Evolutionary conservation across 1,140 invertebrate genomes (phyloP), one percentile per base, ranked within the genome.

Genomic region (Brevipalpus yothersi): DNA sequence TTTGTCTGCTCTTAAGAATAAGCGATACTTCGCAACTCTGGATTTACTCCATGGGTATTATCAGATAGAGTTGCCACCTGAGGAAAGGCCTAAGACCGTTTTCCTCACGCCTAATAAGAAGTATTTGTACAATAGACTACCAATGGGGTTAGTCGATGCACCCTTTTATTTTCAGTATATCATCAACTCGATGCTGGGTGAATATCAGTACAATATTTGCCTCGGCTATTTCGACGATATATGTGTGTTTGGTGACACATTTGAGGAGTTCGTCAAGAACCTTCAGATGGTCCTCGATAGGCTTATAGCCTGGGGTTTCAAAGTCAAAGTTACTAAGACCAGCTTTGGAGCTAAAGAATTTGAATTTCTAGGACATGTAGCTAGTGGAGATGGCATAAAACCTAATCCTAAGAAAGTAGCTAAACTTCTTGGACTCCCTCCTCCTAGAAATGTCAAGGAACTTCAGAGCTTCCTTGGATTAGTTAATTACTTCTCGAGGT

Each of bases 81-180:
- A 58, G 5, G 56, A 58, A 3, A 13, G 39, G 8, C 4, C 3
- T 47, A 47, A 51, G 21, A 58, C 58, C 17, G 59, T 58, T 2
- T 62, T 63, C 43, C 55, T 57, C 40, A 54, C 61, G n/a, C 58
- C 61, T 21, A 63, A 41, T 54, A 69, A 70, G 39, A 65, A 65
- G 13, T 75, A 68, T 57, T 13, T 57, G 53, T 69, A 72, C 63
- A 71, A 71, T 58, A 61, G 70, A 54, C 57, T 76, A 8, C 68
- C 66, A 5, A 77, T 75, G 68, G 75, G 73, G 9, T 68, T 78
- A 8, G 68, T 70, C 60, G 69, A 68, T 21, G 72, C 74, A 0
- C 72, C 75, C 17, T 63, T 67, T 11, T 70, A 74, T 60, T 78
- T 77, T 61, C 72, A 78, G 63, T 43, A 68, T 60, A 66, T 71